A percentile compares a stretch with the other conserved stretches of the same genome.
Evolutionary conservation across 2,797 vertebrate species (phyloP).

Genomic region (Lacerta agilis): DNA sequence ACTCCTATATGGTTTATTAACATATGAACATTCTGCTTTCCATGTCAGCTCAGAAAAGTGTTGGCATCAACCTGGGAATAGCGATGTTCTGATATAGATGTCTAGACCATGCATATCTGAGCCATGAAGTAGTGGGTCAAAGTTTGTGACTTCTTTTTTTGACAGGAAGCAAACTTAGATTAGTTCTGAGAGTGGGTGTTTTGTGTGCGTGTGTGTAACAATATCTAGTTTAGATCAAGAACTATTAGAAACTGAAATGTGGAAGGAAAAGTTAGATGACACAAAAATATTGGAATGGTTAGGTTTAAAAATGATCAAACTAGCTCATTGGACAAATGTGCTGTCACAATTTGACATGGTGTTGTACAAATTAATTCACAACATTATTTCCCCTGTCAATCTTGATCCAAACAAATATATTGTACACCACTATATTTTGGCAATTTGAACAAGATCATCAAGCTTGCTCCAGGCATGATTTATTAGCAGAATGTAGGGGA

Average conservation of each 20-base stretch:
- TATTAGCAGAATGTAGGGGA: conserved; percentile 48
- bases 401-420: conserved; percentile 57
- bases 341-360: conserved; percentile 53
- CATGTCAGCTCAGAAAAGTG: neutral
- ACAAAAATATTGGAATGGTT: conserved; percentile 39
- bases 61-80: neutral
- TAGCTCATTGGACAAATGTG: conserved; percentile 43
- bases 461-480: conserved; percentile 55
- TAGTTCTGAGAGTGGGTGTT: neutral
- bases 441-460: conserved; percentile 53
- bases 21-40: neutral
- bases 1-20: neutral
- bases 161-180: conserved; percentile 44
- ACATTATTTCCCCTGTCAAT: conserved; percentile 49
- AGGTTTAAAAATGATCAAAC: conserved; percentile 61
- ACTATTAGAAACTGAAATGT: conserved; percentile 24
- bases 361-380: conserved; percentile 56
- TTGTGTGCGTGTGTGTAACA: neutral
- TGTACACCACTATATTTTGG: conserved; percentile 54
- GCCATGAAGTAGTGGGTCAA: neutral
- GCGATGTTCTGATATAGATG: neutral
- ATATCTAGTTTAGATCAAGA: conserved; percentile 47
- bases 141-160: neutral
- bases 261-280: conserved; percentile 44
- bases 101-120: neutral